Base-by-base conservation (phyloP, 2,797 vertebrate genomes). In the Gobio occitaniae region DNA sequence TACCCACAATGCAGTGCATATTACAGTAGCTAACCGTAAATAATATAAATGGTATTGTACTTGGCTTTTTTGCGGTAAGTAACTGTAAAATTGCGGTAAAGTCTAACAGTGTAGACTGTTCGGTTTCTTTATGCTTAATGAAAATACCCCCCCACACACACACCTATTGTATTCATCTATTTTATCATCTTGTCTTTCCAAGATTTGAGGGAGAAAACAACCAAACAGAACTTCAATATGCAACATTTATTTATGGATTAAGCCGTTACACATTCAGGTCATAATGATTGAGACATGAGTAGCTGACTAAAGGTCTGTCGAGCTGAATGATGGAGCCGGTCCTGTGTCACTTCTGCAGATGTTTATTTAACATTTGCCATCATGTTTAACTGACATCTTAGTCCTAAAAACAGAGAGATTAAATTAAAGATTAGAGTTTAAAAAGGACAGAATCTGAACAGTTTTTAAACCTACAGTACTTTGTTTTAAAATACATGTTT, bases 171-270 rank as follows among this genome's bases (percentile, higher is more conserved):
- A n/a, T n/a, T n/a, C 70, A 10, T 1, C 4, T 15, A 15, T 29
- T 63, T 63, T 6, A 63, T 29, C 61, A 32, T 36, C 29, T 54
- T 32, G 4, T 54, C 6, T 21, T 38, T 21, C 6, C 19, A 38
- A 13, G 54, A 77, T 59, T 59, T 4, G 3, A 41, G 7, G 12
- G 11, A 59, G 19, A 77, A 77, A 59, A 59, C 1, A 44, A 41
- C 1, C 19, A 78, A 78, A 29, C 1, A 59, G 36, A 41, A 29
- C 38, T 65, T 78, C 5, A 29, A 44, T 32, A 48, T 65, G 59
- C 41, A 48, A 29, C 13, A 78, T 78, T 78, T 78, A 65, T 63
- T 78, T 12, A 25, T 29, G 59, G 17, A 65, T 63, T 44, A 78
- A 47, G 29, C 59, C 59, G 19, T 78, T 78, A 47, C n/a, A 47